These are phyloP conservation scores for Mythimna loreyi DNA, from an alignment of 2,888 invertebrate species.

Conservation along the genomic window DNA sequence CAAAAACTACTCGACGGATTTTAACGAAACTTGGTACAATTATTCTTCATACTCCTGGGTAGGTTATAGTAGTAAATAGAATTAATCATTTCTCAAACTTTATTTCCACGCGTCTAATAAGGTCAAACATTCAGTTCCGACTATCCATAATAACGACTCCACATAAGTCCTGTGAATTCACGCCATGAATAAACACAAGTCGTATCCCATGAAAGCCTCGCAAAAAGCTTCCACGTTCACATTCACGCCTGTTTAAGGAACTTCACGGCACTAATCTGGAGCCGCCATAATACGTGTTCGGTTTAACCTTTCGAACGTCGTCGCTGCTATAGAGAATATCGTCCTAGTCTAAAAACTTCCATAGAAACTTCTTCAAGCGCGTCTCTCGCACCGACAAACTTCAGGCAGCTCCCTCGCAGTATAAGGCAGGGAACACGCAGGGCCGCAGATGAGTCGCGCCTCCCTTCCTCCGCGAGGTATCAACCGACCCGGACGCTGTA, in stretches of 20 bases:
- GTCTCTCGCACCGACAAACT: conserved; percentile 70
- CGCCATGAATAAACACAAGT: too few species aligned
- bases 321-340: neutral
- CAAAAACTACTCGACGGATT: too few species aligned
- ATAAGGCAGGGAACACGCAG: conserved; percentile 69
- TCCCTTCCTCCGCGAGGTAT: conserved; percentile 77
- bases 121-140: too few species aligned
- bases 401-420: conserved; percentile 68
- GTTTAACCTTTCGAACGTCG: neutral
- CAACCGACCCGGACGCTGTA: conserved; percentile 85
- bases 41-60: too few species aligned
- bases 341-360: neutral
- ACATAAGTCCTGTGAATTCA: too few species aligned
- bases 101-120: neutral
- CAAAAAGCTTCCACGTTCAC: too few species aligned
- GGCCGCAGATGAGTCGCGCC: conserved; percentile 76
- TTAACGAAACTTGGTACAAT: too few species aligned
- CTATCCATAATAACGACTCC: too few species aligned
- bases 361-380: neutral
- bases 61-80: neutral
- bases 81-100: neutral
- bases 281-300: too few species aligned
- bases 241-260: too few species aligned
- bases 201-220: too few species aligned
- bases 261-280: too few species aligned